These are phyloP conservation scores for Macrobrachium nipponense DNA, from an alignment of 1,140 invertebrate genomes.

Conservation along the genomic window DNA sequence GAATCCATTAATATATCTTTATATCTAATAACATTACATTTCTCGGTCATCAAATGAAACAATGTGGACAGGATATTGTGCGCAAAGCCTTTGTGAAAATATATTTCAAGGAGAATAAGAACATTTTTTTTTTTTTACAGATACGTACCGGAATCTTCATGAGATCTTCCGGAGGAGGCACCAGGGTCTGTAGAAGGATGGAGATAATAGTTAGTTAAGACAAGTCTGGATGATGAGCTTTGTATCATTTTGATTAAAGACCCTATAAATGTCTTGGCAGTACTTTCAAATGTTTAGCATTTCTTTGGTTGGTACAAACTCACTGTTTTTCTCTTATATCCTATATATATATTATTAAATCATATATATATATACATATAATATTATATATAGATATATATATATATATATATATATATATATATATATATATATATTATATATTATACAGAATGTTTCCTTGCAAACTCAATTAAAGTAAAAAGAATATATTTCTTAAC, in stretches of 20 bases:
- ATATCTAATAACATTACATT: too few relatives aligned
- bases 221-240: not conserved
- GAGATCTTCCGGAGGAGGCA: conserved; percentile 20
- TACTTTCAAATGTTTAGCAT: too few relatives aligned
- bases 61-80: too few relatives aligned
- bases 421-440: not conserved
- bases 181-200: not conserved
- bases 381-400: conserved; percentile 26
- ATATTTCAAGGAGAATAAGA: not conserved
- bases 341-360: not conserved
- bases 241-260: not conserved
- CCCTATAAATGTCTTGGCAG: not conserved
- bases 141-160: conserved; percentile 40
- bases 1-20: too few relatives aligned
- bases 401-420: conserved; percentile 32
- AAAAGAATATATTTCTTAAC: too few relatives aligned
- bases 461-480: too few relatives aligned
- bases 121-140: not conserved
- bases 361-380: conserved; percentile 29
- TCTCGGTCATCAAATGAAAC: too few relatives aligned
- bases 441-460: not conserved
- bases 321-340: not conserved
- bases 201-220: not conserved
- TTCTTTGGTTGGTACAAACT: too few relatives aligned
- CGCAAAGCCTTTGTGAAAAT: not conserved